Percentiles rank a stretch among this genome's conserved stretches.
These are phyloP conservation scores for Drosophila nebulosa DNA, from an alignment of 1,140 invertebrate species.

Conservation along the genomic window DNA sequence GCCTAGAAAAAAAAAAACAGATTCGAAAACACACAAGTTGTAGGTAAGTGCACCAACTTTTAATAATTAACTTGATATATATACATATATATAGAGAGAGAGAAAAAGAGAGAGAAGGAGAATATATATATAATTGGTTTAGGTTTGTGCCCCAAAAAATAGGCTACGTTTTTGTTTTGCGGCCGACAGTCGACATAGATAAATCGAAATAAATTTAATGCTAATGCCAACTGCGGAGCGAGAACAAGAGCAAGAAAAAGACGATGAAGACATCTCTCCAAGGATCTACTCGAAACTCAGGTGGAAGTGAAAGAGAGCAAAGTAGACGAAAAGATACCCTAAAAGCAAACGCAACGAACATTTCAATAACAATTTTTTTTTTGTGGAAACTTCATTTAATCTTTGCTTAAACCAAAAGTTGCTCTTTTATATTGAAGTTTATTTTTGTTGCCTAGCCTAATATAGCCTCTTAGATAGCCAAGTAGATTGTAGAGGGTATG, in stretches of 20 bases:
- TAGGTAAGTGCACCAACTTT: no score
- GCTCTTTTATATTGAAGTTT: no score
- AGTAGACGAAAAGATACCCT: not conserved
- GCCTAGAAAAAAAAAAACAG: not conserved
- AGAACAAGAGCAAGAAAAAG: not conserved
- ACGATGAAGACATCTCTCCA: constrained; percentile 2
- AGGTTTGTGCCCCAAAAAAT: not conserved
- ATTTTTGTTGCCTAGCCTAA: not conserved
- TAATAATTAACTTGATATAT: not conserved
- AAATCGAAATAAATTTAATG: constrained; percentile 62
- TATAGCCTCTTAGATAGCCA: not conserved
- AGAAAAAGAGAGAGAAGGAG: no score
- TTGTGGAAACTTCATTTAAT: no score
- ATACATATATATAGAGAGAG: not conserved
- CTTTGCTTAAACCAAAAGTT: no score
- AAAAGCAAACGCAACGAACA: no score
- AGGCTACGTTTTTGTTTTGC: not conserved
- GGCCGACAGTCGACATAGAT: constrained; percentile 19
- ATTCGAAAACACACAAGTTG: no score
- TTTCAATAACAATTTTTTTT: no score
- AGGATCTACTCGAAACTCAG: constrained; percentile 26
- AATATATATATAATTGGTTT: not conserved
- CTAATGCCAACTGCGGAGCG: constrained; percentile 39
- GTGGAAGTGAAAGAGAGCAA: not conserved
- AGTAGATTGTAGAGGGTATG: not conserved